Conservation (phyloP, 2,113 vertebrate species). For the Phocoena sinus region DNA sequence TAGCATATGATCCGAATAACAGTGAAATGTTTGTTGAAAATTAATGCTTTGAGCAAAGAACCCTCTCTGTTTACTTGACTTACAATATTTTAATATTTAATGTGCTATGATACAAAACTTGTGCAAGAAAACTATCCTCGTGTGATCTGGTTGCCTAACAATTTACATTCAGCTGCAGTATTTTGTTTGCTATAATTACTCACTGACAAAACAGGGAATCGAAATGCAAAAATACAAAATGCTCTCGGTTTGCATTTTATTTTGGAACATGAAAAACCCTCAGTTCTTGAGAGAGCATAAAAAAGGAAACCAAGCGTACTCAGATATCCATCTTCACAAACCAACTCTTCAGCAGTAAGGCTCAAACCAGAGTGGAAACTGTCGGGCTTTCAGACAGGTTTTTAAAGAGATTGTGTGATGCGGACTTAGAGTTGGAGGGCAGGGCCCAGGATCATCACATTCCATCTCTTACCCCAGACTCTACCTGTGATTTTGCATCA, state of each 20-base stretch:
- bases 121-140: constrained; percentile 59
- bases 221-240: constrained; percentile 63
- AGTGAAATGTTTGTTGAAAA: constrained; percentile 58
- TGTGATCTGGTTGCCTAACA: constrained; percentile 65
- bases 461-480: not conserved
- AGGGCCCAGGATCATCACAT: not conserved
- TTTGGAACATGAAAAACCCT: constrained; percentile 39
- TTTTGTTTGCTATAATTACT: constrained; percentile 65
- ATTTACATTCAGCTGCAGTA: constrained; percentile 51
- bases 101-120: constrained; percentile 56
- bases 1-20: constrained; percentile 39
- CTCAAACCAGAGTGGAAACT: not conserved
- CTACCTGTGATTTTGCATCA: not conserved
- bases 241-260: not conserved
- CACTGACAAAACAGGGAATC: constrained; percentile 66
- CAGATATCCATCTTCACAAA: not conserved
- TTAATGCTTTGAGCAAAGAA: constrained; percentile 57
- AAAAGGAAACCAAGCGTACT: not conserved
- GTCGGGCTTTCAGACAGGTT: not conserved
- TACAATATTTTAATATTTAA: constrained; percentile 69
- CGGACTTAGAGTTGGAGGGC: not conserved
- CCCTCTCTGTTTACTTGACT: constrained; percentile 53
- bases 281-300: not conserved
- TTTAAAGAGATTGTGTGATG: not conserved
- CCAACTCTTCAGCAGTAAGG: not conserved